These are phyloP conservation scores for Falco cherrug DNA, from an alignment of 2,797 vertebrate species.

Conservation along the genomic window DNA sequence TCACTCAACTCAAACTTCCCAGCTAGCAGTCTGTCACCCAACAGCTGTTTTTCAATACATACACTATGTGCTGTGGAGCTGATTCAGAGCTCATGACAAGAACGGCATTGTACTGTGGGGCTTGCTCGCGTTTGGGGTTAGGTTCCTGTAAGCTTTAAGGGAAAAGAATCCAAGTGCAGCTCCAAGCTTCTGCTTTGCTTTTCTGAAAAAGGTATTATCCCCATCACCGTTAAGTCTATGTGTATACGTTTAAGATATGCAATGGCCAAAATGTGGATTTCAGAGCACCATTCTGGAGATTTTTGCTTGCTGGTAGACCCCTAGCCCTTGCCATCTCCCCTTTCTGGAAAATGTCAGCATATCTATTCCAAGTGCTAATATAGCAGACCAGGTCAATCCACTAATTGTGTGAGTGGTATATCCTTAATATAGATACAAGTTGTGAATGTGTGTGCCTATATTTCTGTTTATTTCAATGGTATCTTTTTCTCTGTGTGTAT, in stretches of 20 bases:
- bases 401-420: background rate
- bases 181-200: conserved; percentile 31
- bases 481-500: background rate
- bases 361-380: background rate
- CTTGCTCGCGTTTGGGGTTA: background rate
- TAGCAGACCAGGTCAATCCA: background rate
- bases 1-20: conserved; percentile 80
- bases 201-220: background rate
- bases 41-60: conserved; percentile 87
- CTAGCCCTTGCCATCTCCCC: background rate
- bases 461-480: background rate
- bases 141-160: conserved; percentile 51
- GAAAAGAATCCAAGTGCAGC: conserved; percentile 19
- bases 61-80: conserved; percentile 74
- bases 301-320: background rate
- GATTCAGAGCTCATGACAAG: conserved; percentile 74
- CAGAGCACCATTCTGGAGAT: background rate
- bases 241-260: background rate
- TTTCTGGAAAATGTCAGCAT: background rate
- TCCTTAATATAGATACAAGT: background rate
- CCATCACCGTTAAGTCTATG: background rate
- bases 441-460: background rate
- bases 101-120: conserved; percentile 72
- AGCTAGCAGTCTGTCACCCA: conserved; percentile 89
- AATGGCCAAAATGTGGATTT: background rate